Evolutionary conservation across 2,113 vertebrate genomes (phyloP).

Genomic region (Dromaius novaehollandiae): DNA sequence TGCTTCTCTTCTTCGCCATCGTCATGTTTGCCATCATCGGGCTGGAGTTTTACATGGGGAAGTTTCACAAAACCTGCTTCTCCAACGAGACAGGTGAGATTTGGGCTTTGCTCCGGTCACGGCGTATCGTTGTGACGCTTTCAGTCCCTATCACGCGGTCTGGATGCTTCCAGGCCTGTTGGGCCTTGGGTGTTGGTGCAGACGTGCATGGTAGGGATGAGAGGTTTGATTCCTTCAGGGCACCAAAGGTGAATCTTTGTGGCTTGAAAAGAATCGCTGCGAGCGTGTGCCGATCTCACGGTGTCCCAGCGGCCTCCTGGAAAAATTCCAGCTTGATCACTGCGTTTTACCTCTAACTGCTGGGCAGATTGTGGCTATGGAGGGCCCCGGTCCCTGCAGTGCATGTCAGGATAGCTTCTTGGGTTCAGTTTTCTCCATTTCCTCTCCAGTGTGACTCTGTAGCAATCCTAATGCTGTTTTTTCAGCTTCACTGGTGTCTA

Average conservation of each 20-base stretch:
- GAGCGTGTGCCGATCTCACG: background rate
- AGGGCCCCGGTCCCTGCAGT: background rate
- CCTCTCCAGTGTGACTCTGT: no score
- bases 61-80: constrained; percentile 95
- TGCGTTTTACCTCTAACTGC: background rate
- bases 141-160: background rate
- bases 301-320: background rate
- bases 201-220: no score
- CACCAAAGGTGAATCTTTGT: background rate
- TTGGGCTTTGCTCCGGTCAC: rapidly evolving
- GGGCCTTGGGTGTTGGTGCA: background rate
- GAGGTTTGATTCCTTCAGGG: background rate
- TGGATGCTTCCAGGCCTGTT: background rate
- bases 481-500: background rate
- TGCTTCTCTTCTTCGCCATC: constrained; percentile 97
- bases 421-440: background rate
- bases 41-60: constrained; percentile 98
- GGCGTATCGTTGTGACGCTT: rapidly evolving
- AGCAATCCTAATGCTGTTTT: background rate
- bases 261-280: background rate
- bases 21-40: constrained; percentile 99
- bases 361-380: background rate
- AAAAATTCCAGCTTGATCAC: background rate
- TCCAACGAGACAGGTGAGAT: constrained; percentile 84
- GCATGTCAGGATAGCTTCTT: background rate